These are phyloP conservation scores for Azemiops feae DNA, from an alignment of 2,113 vertebrate species.

Conservation along the genomic window DNA sequence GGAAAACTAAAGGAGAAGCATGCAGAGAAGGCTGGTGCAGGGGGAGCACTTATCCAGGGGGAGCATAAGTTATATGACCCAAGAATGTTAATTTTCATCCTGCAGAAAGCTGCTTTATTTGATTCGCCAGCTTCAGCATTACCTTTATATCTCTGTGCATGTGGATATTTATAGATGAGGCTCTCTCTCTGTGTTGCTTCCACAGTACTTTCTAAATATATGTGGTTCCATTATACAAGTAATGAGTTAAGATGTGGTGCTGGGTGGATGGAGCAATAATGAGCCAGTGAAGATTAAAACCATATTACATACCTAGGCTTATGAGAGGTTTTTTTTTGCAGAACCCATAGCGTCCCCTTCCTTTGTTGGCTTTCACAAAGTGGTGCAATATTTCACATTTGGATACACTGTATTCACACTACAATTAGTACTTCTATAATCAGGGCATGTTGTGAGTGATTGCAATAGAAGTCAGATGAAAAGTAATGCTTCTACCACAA, in stretches of 20 bases:
- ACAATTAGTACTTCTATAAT: neutral
- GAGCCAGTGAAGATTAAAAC: neutral
- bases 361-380: neutral
- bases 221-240: neutral
- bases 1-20: neutral
- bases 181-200: slow-evolving; percentile 1
- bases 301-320: neutral
- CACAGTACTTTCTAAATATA: slow-evolving; percentile 20
- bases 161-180: slow-evolving; percentile 22
- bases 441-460: neutral
- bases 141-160: slow-evolving; percentile 9
- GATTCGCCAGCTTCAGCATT: neutral
- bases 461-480: neutral
- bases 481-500: neutral
- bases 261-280: neutral
- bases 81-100: slow-evolving; percentile 2
- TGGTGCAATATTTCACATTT: neutral
- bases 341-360: neutral
- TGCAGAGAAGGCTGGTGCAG: neutral
- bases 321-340: neutral
- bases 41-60: neutral
- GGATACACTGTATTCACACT: neutral
- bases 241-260: neutral
- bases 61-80: neutral
- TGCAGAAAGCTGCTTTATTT: neutral